These are phyloP conservation scores for Andrena chrysosceles DNA, from an alignment of 2,888 invertebrate genomes.

Conservation along the genomic window DNA sequence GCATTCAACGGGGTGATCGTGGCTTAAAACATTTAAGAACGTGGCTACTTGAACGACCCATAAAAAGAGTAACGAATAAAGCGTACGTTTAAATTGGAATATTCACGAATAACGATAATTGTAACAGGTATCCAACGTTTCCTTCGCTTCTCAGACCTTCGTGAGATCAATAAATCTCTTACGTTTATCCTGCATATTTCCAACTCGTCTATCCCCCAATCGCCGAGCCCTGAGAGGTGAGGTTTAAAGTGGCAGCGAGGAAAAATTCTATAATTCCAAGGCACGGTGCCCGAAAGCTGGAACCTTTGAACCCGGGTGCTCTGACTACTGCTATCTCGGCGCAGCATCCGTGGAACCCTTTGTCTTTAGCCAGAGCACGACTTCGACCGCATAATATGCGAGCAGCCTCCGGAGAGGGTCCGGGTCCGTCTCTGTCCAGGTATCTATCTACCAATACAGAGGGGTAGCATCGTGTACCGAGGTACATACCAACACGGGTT, in stretches of 20 bases:
- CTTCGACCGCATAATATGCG: conserved; percentile 74
- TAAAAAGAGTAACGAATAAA: not conserved
- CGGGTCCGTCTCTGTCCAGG: conserved; percentile 34
- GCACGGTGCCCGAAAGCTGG: conserved; percentile 26
- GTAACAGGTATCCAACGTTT: not conserved
- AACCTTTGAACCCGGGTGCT: conserved; percentile 45
- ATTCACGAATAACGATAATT: not conserved
- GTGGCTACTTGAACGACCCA: not conserved
- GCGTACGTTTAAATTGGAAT: not conserved
- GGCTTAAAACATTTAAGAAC: not conserved
- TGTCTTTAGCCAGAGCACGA: conserved; percentile 74
- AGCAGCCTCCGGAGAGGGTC: conserved; percentile 56
- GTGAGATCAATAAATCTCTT: not conserved
- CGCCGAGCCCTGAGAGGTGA: not conserved
- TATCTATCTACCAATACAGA: conserved; percentile 67
- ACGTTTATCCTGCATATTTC: not conserved
- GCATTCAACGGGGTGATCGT: conserved; percentile 3
- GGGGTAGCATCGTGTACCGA: conserved; percentile 58
- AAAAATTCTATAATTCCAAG: conserved; percentile 22
- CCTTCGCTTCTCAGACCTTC: not conserved
- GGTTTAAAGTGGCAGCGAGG: not conserved
- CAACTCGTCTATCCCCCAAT: not conserved
- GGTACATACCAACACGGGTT: conserved; percentile 69
- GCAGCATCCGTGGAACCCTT: conserved; percentile 67
- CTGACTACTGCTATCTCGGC: conserved; percentile 59